A percentile compares a stretch with the other conserved stretches of the same genome.
Conservation (phyloP, 2,888 invertebrate genomes). For the Rhamnusium bicolor region DNA sequence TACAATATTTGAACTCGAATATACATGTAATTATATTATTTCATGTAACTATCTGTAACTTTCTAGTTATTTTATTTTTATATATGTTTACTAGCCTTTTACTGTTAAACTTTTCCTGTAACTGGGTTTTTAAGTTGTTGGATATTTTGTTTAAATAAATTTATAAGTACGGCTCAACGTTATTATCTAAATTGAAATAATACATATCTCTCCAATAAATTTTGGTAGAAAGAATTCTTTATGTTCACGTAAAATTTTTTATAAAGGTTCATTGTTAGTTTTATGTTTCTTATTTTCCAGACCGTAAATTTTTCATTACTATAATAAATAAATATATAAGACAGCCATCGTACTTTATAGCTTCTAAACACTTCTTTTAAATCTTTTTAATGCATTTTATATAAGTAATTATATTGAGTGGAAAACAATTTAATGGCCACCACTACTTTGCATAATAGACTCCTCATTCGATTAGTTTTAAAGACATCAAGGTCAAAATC, state of each 20-base stretch:
- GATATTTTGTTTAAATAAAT: too few relatives aligned
- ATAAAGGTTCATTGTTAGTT: constrained; percentile 18
- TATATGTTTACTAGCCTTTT: too few relatives aligned
- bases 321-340: constrained; percentile 23
- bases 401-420: neutral
- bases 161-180: too few relatives aligned
- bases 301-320: constrained; percentile 20
- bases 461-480: neutral
- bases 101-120: too few relatives aligned
- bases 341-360: constrained; percentile 9
- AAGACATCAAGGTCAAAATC: too few relatives aligned
- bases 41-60: too few relatives aligned
- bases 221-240: neutral
- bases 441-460: neutral
- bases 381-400: neutral
- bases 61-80: too few relatives aligned
- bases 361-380: constrained; percentile 18
- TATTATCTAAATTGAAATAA: too few relatives aligned
- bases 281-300: constrained; percentile 24
- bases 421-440: neutral
- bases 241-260: constrained; percentile 21
- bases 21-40: too few relatives aligned
- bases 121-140: too few relatives aligned
- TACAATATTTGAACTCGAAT: too few relatives aligned
- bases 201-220: too few relatives aligned